phyloP scores from a whole-genome alignment of 2,113 vertebrate species.

The Otolemur garnettii region DNA sequence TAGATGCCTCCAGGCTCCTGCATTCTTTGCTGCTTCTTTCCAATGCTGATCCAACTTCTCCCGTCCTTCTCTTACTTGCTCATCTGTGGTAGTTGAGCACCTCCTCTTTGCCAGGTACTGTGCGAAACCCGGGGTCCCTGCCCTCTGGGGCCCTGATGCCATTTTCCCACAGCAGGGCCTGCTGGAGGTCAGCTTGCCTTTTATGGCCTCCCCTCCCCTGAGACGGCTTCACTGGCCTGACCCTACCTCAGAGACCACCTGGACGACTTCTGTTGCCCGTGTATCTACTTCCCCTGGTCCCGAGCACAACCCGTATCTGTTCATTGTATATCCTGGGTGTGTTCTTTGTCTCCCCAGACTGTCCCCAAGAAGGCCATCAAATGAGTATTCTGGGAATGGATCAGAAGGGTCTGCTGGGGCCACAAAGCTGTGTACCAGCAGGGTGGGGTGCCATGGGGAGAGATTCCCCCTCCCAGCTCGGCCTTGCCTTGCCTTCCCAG shows the following conservation, averaged over 20 bases:
- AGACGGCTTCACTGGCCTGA: background rate
- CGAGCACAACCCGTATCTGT: background rate
- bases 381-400: background rate
- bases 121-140: background rate
- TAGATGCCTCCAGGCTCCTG: rapidly evolving
- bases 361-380: background rate
- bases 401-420: background rate
- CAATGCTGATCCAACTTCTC: rapidly evolving
- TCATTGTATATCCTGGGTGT: background rate
- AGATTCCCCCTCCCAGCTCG: background rate
- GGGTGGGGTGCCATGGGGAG: background rate
- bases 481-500: slow-evolving; percentile 68
- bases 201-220: too few relatives aligned
- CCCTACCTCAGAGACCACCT: background rate
- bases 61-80: background rate
- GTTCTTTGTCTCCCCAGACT: background rate
- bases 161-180: background rate
- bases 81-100: rapidly evolving
- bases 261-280: background rate
- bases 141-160: background rate
- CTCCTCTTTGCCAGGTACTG: background rate
- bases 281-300: background rate
- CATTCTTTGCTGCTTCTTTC: background rate
- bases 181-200: background rate
- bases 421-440: rapidly evolving